Base-by-base conservation (phyloP, 30 jellyfish, hydroid and myxozoan species). In the Clytia hemisphaerica region DNA sequence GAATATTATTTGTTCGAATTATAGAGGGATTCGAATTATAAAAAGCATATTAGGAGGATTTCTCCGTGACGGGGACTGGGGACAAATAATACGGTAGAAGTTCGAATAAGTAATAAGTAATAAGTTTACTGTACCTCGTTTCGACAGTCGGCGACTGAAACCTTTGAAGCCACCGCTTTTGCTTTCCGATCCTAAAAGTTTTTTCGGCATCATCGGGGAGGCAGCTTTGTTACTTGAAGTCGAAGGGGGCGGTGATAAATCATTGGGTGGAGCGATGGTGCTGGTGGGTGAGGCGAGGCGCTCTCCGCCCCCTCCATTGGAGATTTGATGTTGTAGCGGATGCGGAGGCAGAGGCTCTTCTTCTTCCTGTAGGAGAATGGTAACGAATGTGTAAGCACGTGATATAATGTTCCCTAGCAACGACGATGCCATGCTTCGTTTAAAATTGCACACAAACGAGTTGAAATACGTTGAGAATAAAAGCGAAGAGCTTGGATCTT, bases 351-450 rank as follows among this genome's bases (percentile, higher is more conserved):
- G 38, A 32, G 99, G 99, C 26, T 65, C 85, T 27, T 55, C 68
- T 38, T 91, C 99, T 63, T 76, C 95, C 99, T 91, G 51, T 6
- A 47, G 18, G n/a, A n/a, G n/a, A n/a, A n/a, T n/a, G n/a, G n/a
- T n/a, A n/a, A n/a, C n/a, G n/a, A n/a, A n/a, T n/a, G n/a, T n/a
- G n/a, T n/a, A n/a, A n/a, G n/a, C n/a, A n/a, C n/a, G n/a, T n/a
- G n/a, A n/a, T n/a, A n/a, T n/a, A n/a, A n/a, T n/a, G n/a, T n/a
- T n/a, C n/a, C n/a, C n/a, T n/a, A n/a, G n/a, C n/a, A n/a, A n/a
- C n/a, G n/a, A n/a, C n/a, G n/a, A n/a, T n/a, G n/a, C n/a, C n/a
- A n/a, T n/a, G n/a, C n/a, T n/a, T n/a, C n/a, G n/a, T n/a, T n/a
- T n/a, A n/a, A n/a, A n/a, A n/a, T n/a, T n/a, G n/a, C n/a, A n/a